These are phyloP conservation scores for Anadara kagoshimensis DNA, from an alignment of 1,140 invertebrate species.

Conservation along the genomic window DNA sequence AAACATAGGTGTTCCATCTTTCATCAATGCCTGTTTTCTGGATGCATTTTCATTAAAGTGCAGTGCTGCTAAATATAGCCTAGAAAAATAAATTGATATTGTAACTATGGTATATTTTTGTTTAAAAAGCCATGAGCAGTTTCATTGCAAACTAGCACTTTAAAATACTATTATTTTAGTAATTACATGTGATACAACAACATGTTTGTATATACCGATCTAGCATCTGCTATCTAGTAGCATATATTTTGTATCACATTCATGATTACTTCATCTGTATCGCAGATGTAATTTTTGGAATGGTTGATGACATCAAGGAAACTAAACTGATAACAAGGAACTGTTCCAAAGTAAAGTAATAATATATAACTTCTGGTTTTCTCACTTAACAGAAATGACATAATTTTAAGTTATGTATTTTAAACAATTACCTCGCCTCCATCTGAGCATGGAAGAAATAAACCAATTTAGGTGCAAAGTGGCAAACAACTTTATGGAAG, in stretches of 20 bases:
- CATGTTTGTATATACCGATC: too few species aligned
- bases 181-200: background rate
- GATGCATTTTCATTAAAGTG: constrained; percentile 43
- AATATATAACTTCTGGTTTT: too few species aligned
- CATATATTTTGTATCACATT: too few species aligned
- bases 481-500: constrained; percentile 10
- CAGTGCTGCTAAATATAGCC: constrained; percentile 30
- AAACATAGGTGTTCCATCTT: constrained; percentile 14
- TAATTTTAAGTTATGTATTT: background rate
- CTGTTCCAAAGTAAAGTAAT: too few species aligned
- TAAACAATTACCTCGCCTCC: background rate
- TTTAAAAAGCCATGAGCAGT: background rate
- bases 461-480: constrained; percentile 36
- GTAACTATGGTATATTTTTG: background rate
- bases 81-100: background rate
- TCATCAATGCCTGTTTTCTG: constrained; percentile 14
- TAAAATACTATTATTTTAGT: too few species aligned
- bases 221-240: too few species aligned
- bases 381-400: too few species aligned
- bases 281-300: too few species aligned
- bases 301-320: too few species aligned
- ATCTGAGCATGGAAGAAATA: constrained; percentile 22
- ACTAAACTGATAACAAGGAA: too few species aligned
- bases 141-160: background rate
- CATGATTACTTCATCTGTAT: too few species aligned